phyloP scores from a whole-genome alignment of 37 sponge, comb jelly and placozoan genomes.

The Ephydatia muelleri region DNA sequence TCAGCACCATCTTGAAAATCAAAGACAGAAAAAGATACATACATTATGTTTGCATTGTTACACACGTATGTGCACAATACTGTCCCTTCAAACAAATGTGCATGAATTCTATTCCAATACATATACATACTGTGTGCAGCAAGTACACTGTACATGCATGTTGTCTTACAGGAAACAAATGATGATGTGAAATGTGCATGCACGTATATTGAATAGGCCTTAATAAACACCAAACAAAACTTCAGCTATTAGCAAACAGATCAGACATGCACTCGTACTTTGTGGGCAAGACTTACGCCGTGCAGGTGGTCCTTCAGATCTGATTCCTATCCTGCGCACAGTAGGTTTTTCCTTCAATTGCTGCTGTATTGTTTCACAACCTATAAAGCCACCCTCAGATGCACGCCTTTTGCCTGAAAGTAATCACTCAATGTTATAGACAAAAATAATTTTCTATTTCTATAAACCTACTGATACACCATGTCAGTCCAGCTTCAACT shows the following conservation, averaged over 20 bases:
- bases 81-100: too few species aligned
- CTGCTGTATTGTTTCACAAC: slow-evolving; percentile 67
- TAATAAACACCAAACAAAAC: too few species aligned
- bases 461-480: slow-evolving; percentile 93
- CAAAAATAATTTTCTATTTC: too few species aligned
- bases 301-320: slow-evolving; percentile 70
- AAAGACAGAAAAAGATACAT: background rate
- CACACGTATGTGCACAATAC: too few species aligned
- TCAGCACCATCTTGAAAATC: slow-evolving; percentile 18
- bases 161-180: too few species aligned
- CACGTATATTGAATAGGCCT: too few species aligned
- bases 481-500: slow-evolving; percentile 90
- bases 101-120: background rate
- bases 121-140: background rate
- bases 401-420: slow-evolving; percentile 76
- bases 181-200: too few species aligned
- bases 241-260: too few species aligned
- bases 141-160: too few species aligned
- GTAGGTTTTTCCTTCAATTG: slow-evolving; percentile 68
- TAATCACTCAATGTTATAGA: too few species aligned
- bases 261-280: too few species aligned
- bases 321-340: slow-evolving; percentile 75
- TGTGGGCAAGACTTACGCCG: slow-evolving; percentile 69
- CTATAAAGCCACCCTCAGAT: slow-evolving; percentile 77
- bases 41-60: too few species aligned